A percentile compares a stretch with the other conserved stretches of the same genome.
Conservation (phyloP, 2,113 vertebrate species). For the Nannobrachium achirus region DNA sequence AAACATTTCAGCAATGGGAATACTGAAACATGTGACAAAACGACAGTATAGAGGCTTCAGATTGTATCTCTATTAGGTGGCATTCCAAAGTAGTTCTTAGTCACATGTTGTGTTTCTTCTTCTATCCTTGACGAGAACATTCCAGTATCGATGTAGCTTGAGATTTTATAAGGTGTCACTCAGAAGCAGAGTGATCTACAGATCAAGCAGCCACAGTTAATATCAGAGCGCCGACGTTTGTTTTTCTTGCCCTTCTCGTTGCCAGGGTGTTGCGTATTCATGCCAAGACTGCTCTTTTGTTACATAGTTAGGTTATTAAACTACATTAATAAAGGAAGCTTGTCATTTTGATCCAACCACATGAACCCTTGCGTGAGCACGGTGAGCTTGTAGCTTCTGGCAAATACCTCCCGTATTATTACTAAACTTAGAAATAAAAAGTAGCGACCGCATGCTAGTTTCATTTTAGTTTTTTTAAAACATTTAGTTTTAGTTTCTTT, state of each 20-base stretch:
- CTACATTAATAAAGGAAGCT: background rate
- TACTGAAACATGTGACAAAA: slow-evolving; percentile 56
- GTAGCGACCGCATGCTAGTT: too few relatives aligned
- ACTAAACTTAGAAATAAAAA: too few relatives aligned
- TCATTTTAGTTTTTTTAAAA: too few relatives aligned
- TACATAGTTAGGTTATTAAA: background rate
- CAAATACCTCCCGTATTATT: too few relatives aligned
- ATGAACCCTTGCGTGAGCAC: too few relatives aligned
- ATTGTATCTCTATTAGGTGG: slow-evolving; percentile 52
- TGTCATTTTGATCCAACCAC: too few relatives aligned
- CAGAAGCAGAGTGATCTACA: slow-evolving; percentile 20
- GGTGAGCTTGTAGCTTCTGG: too few relatives aligned
- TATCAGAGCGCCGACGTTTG: background rate
- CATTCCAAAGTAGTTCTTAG: slow-evolving; percentile 52
- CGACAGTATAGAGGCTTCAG: slow-evolving; percentile 27
- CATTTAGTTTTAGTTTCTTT: too few relatives aligned
- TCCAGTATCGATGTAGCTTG: slow-evolving; percentile 17
- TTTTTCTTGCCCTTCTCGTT: background rate
- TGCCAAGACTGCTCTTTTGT: background rate
- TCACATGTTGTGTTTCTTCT: slow-evolving; percentile 52
- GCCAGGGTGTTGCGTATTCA: background rate
- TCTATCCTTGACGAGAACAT: background rate
- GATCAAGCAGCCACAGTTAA: slow-evolving; percentile 14
- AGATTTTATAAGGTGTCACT: slow-evolving; percentile 59
- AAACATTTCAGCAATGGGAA: slow-evolving; percentile 7